A percentile compares a stretch with the other conserved stretches of the same genome.
These are phyloP conservation scores for Lepus townsendii DNA, from an alignment of 2,797 vertebrate genomes.

Conservation along the genomic window DNA sequence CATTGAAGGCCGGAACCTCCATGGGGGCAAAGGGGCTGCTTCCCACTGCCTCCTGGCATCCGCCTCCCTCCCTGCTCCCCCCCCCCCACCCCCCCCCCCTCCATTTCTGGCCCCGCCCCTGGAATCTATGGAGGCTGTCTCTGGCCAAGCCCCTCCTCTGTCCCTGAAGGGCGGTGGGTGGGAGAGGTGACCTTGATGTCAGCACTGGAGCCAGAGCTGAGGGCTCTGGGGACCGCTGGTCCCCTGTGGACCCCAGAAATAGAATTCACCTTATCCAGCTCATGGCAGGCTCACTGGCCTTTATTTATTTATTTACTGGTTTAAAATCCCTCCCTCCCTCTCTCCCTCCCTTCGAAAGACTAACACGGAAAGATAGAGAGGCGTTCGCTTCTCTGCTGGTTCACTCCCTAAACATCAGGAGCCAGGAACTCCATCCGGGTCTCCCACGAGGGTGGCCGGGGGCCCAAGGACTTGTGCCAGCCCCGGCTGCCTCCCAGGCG, in stretches of 20 bases:
- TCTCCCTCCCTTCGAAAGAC: too few species aligned
- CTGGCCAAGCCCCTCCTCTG: neutral
- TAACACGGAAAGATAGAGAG: too few species aligned
- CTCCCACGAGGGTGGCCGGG: too few species aligned
- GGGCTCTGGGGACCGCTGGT: neutral
- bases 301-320: too few species aligned
- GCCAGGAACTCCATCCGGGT: too few species aligned
- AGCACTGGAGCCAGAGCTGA: neutral
- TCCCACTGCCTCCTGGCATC: neutral
- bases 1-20: neutral
- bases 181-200: neutral
- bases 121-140: neutral
- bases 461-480: too few species aligned
- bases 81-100: neutral
- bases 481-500: too few species aligned
- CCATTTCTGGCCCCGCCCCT: neutral
- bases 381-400: too few species aligned
- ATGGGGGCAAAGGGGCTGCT: neutral
- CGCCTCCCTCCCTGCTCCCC: too few species aligned
- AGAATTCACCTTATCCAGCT: neutral
- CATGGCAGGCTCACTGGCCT: neutral
- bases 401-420: too few species aligned
- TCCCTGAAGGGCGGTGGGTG: neutral
- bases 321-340: too few species aligned
- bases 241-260: neutral